Conservation (phyloP, 2,797 vertebrate species). For the Notoglanidium macrostoma region DNA sequence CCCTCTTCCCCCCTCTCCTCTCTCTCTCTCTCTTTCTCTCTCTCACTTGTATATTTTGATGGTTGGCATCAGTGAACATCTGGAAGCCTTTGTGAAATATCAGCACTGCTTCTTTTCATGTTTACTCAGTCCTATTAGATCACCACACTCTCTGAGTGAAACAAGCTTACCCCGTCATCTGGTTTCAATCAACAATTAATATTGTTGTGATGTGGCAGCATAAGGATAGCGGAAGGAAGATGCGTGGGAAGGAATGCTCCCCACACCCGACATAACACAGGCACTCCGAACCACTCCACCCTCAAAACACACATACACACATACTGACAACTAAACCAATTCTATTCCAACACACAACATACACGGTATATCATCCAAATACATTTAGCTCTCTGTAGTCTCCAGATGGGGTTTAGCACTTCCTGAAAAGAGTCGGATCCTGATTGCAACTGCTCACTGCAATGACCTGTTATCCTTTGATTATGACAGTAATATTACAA, state of each 20-base stretch:
- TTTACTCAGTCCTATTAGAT: conserved; percentile 75
- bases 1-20: conserved; percentile 69
- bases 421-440: conserved; percentile 16
- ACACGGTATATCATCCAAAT: conserved; percentile 52
- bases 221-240: conserved; percentile 65
- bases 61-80: conserved; percentile 77
- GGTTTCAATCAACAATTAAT: conserved; percentile 77
- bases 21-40: conserved; percentile 68
- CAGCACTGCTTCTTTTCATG: conserved; percentile 73
- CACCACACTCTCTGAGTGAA: conserved; percentile 68
- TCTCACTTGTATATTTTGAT: conserved; percentile 75
- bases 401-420: conserved; percentile 42
- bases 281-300: conserved; percentile 33
- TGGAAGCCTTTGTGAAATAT: conserved; percentile 76
- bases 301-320: conserved; percentile 31
- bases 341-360: conserved; percentile 38
- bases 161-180: conserved; percentile 69
- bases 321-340: conserved; percentile 41
- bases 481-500: conserved; percentile 32
- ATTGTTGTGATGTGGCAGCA: conserved; percentile 78
- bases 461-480: conserved; percentile 37
- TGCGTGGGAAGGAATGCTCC: conserved; percentile 60
- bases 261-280: conserved; percentile 53
- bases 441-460: conserved; percentile 11
- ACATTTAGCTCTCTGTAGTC: conserved; percentile 45